Evolutionary conservation across 2,888 invertebrate genomes (phyloP).

Genomic region (Melinaea menophilus): DNA sequence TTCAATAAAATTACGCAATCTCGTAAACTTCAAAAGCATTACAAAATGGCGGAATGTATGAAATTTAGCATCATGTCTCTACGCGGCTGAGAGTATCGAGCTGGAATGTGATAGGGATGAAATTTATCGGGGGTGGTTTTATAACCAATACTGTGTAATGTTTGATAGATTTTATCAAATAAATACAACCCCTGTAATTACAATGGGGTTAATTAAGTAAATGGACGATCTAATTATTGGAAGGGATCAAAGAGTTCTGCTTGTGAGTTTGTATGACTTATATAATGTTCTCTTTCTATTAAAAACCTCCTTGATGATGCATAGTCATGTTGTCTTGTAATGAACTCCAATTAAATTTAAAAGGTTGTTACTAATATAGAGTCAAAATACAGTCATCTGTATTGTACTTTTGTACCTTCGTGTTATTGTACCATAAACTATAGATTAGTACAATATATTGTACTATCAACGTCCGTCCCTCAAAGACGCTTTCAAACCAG

Average conservation of each 20-base stretch:
- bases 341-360: too few relatives aligned
- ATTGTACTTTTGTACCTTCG: too few relatives aligned
- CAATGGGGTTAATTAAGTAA: constrained; percentile 12
- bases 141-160: not conserved
- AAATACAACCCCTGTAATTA: constrained; percentile 14
- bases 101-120: constrained; percentile 2
- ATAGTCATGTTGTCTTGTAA: too few relatives aligned
- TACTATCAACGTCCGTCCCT: too few relatives aligned
- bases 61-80: not conserved
- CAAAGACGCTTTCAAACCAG: too few relatives aligned
- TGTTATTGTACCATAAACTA: too few relatives aligned
- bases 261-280: not conserved
- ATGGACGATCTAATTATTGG: constrained; percentile 10
- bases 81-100: not conserved
- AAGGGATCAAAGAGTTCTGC: constrained; percentile 10
- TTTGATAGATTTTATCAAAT: not conserved
- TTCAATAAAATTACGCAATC: too few relatives aligned
- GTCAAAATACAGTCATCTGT: too few relatives aligned
- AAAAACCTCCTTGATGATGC: too few relatives aligned
- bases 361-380: too few relatives aligned
- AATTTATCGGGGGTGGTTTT: not conserved
- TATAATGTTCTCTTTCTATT: not conserved
- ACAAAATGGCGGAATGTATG: not conserved
- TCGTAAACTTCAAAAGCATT: not conserved
- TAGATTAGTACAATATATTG: too few relatives aligned